phyloP scores from a whole-genome alignment of 2,797 vertebrate species.

The Coracias cyanogaster region DNA sequence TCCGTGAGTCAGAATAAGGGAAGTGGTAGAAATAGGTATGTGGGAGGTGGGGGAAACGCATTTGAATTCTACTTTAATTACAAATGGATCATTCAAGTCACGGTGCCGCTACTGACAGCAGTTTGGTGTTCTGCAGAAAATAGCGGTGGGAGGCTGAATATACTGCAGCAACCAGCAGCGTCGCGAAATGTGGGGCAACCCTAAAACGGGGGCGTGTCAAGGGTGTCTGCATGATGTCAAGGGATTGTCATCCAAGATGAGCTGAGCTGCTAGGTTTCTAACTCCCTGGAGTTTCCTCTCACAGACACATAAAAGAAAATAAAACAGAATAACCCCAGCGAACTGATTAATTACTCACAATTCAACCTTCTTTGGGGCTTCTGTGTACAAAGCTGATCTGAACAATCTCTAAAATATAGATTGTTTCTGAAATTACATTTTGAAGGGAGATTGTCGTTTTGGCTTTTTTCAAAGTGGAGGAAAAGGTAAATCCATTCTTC shows the following conservation, averaged over 20 bases:
- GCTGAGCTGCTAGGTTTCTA: background rate
- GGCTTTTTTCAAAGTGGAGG: background rate
- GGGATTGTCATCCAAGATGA: background rate
- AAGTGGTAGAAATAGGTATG: conserved; percentile 25
- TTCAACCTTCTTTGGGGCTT: background rate
- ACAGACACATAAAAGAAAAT: background rate
- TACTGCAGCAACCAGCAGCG: background rate
- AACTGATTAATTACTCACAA: background rate
- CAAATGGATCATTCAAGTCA: conserved; percentile 1
- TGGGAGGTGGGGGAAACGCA: conserved; percentile 22
- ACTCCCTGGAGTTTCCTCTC: background rate
- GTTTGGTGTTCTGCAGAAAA: background rate
- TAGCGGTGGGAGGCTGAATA: background rate
- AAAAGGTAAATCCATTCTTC: background rate
- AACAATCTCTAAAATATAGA: background rate
- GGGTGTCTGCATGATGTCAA: background rate
- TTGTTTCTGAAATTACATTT: background rate
- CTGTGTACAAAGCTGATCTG: background rate
- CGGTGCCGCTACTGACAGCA: background rate
- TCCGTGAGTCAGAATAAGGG: conserved; percentile 46
- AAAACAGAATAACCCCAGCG: background rate
- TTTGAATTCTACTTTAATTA: conserved; percentile 30
- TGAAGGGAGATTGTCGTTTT: background rate
- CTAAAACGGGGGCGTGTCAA: background rate
- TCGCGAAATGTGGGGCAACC: background rate